Percentiles rank a stretch among this genome's conserved stretches.
phyloP scores from a whole-genome alignment of 2,888 invertebrate species.

The Pristionchus arcanus region DNA sequence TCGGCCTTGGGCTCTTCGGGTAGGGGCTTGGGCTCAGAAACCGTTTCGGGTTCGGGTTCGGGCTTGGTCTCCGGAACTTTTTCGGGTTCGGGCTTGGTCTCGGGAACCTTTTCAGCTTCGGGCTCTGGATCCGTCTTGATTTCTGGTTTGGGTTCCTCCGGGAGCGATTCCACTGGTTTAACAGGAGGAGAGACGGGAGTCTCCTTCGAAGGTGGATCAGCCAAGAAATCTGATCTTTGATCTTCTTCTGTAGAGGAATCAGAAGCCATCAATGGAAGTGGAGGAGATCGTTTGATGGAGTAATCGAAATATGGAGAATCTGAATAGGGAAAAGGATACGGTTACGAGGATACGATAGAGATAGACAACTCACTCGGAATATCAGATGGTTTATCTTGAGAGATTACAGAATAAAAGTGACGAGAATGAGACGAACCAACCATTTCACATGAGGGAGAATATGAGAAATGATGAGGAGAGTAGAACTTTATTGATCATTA shows the following conservation, averaged over 20 bases:
- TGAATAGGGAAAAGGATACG: not conserved
- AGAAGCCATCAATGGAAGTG: not conserved
- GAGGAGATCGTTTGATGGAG: constrained; percentile 29
- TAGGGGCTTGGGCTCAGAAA: not conserved
- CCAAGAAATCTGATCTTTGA: not conserved
- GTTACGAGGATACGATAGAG: not conserved
- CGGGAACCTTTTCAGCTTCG: not conserved
- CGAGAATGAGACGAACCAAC: not conserved
- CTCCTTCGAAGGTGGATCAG: not conserved
- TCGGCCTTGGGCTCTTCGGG: not conserved
- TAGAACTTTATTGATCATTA: not conserved
- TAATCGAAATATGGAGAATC: not conserved
- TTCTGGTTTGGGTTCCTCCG: not conserved
- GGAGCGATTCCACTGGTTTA: not conserved
- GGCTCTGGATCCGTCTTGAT: not conserved
- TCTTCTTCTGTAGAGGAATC: constrained; percentile 6
- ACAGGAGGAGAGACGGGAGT: not conserved
- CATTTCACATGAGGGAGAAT: constrained; percentile 23
- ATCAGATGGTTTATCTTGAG: constrained; percentile 31
- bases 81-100: constrained; percentile 4
- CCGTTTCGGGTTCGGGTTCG: not conserved
- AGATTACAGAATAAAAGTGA: constrained; percentile 40
- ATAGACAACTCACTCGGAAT: not conserved
- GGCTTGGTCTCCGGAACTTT: not conserved
- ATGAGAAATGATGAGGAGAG: not conserved